Conservation (phyloP, 2,113 vertebrate genomes). For the Zosterops japonicus region DNA sequence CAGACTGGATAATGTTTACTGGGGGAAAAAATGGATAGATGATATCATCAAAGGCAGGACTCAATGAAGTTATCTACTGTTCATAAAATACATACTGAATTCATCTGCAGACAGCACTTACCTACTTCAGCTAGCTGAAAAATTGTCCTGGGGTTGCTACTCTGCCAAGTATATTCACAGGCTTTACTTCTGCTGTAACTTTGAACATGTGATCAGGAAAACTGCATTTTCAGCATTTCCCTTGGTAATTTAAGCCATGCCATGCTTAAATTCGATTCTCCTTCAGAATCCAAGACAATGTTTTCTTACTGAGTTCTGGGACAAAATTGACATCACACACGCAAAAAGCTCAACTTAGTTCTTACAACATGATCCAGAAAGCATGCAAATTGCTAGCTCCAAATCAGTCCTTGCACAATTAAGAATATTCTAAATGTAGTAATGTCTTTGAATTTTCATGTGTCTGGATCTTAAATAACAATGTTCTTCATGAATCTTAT, state of each 20-base stretch:
- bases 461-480: background rate
- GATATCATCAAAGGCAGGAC: background rate
- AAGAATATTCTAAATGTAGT: background rate
- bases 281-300: background rate
- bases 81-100: background rate
- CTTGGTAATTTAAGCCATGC: background rate
- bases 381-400: background rate
- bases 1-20: background rate
- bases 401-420: background rate
- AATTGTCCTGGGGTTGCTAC: background rate
- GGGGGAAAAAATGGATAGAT: background rate
- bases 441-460: background rate
- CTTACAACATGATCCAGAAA: background rate
- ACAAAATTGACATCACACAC: background rate
- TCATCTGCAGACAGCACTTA: background rate
- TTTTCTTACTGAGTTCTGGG: background rate
- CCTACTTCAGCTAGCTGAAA: background rate
- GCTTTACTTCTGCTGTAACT: background rate
- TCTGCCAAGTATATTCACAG: background rate
- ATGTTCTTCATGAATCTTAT: background rate
- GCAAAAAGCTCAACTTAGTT: background rate
- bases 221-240: background rate
- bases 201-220: background rate
- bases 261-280: background rate
- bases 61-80: background rate